A percentile compares a stretch with the other conserved stretches of the same genome.
Evolutionary conservation across 2,888 invertebrate genomes (phyloP).

Genomic region (Eupeodes latifasciatus): DNA sequence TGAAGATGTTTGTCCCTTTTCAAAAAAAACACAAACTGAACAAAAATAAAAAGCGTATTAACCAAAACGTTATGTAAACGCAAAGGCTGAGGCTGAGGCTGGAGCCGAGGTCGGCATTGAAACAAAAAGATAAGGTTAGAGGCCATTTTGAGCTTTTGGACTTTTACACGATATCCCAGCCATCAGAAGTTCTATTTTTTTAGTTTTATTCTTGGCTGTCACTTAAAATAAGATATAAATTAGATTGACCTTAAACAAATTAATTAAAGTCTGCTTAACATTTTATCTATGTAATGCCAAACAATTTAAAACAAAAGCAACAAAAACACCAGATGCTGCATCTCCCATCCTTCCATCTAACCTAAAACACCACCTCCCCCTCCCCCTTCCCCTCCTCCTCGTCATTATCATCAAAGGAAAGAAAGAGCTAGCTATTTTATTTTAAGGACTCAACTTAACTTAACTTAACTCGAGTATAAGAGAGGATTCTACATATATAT

Average conservation of each 20-base stretch:
- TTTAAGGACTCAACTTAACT: background rate
- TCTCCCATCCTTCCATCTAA: no score
- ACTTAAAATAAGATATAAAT: conserved; percentile 47
- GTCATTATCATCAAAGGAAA: background rate
- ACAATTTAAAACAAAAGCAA: conserved; percentile 12
- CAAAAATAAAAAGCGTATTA: background rate
- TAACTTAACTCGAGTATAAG: no score
- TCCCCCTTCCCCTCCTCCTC: background rate
- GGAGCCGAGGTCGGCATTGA: background rate
- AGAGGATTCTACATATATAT: background rate
- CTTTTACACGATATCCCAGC: conserved; percentile 21
- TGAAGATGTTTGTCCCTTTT: conserved; percentile 47
- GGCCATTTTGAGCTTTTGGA: conserved; percentile 43
- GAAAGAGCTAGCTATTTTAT: background rate
- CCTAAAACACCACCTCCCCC: no score
- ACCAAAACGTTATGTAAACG: conserved; percentile 34
- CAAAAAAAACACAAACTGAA: background rate
- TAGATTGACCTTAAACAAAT: conserved; percentile 50
- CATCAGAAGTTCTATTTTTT: conserved; percentile 25
- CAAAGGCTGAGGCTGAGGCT: background rate
- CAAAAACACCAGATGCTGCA: background rate
- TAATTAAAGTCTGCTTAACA: conserved; percentile 42
- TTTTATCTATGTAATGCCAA: conserved; percentile 31
- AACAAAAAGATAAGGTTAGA: conserved; percentile 36
- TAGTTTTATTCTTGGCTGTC: conserved; percentile 14